Conservation (phyloP, 2,797 vertebrate genomes). For the Gouania willdenowi region DNA sequence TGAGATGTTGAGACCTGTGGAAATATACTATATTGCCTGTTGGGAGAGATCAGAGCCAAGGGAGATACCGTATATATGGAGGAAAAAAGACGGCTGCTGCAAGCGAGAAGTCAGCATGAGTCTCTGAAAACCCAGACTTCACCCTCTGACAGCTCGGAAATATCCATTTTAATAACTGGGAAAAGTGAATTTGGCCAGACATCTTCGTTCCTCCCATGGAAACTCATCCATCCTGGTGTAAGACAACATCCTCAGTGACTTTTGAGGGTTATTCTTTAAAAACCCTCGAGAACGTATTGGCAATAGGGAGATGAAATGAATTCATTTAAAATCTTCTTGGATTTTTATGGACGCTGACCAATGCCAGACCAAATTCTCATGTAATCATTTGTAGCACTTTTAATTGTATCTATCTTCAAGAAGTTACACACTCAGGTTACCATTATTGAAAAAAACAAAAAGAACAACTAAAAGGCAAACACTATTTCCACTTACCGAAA, state of each 20-base stretch:
- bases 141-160: slow-evolving; percentile 78
- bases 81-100: slow-evolving; percentile 64
- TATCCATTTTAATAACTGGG: slow-evolving; percentile 77
- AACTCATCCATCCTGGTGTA: slow-evolving; percentile 71
- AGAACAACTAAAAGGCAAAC: too few species aligned
- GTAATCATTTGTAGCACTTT: too few species aligned
- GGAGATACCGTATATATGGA: slow-evolving; percentile 57
- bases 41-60: slow-evolving; percentile 24
- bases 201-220: slow-evolving; percentile 72
- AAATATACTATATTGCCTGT: slow-evolving; percentile 54
- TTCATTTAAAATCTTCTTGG: slow-evolving; percentile 19
- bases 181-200: slow-evolving; percentile 81
- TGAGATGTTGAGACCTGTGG: slow-evolving; percentile 40
- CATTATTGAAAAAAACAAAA: too few species aligned
- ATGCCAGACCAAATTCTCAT: slow-evolving; percentile 10
- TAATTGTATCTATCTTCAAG: too few species aligned
- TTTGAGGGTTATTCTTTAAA: slow-evolving; percentile 37
- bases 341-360: slow-evolving; percentile 2
- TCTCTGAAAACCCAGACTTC: slow-evolving; percentile 74
- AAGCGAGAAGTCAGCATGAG: slow-evolving; percentile 53
- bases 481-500: too few species aligned
- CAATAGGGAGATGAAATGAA: slow-evolving; percentile 22
- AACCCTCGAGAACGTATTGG: slow-evolving; percentile 36
- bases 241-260: slow-evolving; percentile 71
- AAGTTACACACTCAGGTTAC: too few species aligned